Evolutionary conservation across 2,797 vertebrate genomes (phyloP), one percentile per base, ranked within the genome.

Genomic region (Siniperca scherzeri): DNA sequence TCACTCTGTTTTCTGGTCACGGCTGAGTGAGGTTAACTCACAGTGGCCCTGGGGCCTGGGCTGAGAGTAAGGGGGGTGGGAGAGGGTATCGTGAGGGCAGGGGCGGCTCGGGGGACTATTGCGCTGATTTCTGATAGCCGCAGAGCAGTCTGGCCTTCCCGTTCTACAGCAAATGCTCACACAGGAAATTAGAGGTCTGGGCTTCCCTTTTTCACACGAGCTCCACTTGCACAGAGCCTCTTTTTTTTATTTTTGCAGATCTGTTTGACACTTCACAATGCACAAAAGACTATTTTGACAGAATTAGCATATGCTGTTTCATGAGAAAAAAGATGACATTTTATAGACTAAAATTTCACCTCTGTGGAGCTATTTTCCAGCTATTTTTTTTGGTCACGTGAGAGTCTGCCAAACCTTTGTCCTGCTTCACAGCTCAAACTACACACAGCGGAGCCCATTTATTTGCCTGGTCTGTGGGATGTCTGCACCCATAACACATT

Each of bases 101-200:
- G 83, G 87, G 87, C 93, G 91, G 92, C 94, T 96, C 88, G 48
- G 81, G 94, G 95, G 94, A 95, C 94, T 88, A 69, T 77, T 83
- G 84, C 87, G 91, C 89, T 94, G 94, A 95, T 94, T 95, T 87
- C 92, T 91, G 93, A 93, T 92, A 94, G 95, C 92, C 87, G 77
- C 93, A 86, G 79, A 85, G 91, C 70, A 80, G 89, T 94, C 92
- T 92, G 89, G 91, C 90, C 92, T 92, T 93, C 88, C 89, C 77
- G 27, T 81, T 91, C 80, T 66, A 80, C 50, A 71, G 84, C 91
- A 77, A 93, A 94, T 80, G 84, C 93, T 94, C 93, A 91, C 91
- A 95, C 94, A 95, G 95, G 96, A 96, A 95, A 96, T 95, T 94
- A 91, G 93, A 92, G 89, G 93, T 94, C 89, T 93, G 89, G 87